Evolutionary conservation across 2,888 invertebrate species (phyloP).

Genomic region (Disparrhopalites patrizii): DNA sequence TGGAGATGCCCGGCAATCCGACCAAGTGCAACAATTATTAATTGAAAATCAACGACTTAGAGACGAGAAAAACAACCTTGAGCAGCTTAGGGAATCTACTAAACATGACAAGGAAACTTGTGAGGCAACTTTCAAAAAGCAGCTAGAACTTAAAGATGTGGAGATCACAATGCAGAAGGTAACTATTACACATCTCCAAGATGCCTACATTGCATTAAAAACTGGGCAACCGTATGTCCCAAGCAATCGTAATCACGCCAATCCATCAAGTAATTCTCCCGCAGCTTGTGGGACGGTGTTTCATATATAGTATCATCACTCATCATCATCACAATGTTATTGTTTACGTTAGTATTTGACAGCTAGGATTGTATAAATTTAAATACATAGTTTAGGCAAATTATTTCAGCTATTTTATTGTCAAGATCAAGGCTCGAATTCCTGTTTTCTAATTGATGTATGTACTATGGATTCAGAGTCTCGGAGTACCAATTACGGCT

Average conservation of each 20-base stretch:
- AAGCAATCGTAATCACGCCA: conserved; percentile 7
- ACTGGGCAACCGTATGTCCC: conserved; percentile 41
- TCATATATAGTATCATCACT: conserved; percentile 29
- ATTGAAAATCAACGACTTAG: conserved; percentile 11
- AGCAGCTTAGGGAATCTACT: background rate
- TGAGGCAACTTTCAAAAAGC: background rate
- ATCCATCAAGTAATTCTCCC: conserved; percentile 7
- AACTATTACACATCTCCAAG: conserved; percentile 47
- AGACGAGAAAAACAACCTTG: conserved; percentile 1
- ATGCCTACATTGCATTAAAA: conserved; percentile 43
- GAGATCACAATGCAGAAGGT: conserved; percentile 48
- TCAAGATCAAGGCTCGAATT: no score
- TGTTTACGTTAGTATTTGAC: no score
- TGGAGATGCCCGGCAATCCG: background rate
- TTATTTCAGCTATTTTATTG: no score
- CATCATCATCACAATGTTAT: no score
- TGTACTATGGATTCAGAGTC: no score
- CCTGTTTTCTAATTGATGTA: no score
- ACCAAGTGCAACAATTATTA: conserved; percentile 1
- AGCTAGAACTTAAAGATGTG: conserved; percentile 36
- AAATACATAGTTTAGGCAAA: no score
- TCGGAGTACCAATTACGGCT: no score
- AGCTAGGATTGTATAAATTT: no score
- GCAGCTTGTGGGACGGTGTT: conserved; percentile 33
- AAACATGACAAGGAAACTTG: conserved; percentile 1